A percentile compares a stretch with the other conserved stretches of the same genome.
phyloP scores from a whole-genome alignment of 2,888 invertebrate genomes.

The Yponomeuta plumbellus region DNA sequence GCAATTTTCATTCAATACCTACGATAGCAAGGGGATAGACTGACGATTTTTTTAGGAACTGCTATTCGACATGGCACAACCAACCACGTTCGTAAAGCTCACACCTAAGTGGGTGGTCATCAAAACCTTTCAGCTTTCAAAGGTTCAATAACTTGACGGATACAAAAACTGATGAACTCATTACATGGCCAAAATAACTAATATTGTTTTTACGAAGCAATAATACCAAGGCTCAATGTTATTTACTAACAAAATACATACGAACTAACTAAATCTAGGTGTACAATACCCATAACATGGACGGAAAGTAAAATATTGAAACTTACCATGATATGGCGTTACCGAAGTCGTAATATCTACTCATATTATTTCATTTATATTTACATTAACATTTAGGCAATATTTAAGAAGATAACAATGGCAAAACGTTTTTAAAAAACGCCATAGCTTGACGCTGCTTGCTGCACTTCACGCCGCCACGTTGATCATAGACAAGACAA shows the following conservation, averaged over 20 bases:
- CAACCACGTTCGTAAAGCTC: conserved; percentile 1
- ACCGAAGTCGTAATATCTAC: conserved; percentile 75
- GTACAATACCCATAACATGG: conserved; percentile 58
- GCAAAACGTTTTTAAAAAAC: conserved; percentile 54
- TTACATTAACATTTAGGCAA: conserved; percentile 51
- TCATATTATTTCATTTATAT: conserved; percentile 63
- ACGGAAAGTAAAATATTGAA: conserved; percentile 33
- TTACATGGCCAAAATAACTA: neutral
- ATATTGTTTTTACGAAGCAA: neutral
- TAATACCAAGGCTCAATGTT: neutral
- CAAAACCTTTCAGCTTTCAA: neutral
- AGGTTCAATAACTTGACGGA: neutral
- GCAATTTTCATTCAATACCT: neutral
- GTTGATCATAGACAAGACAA: conserved; percentile 58
- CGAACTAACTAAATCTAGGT: conserved; percentile 7
- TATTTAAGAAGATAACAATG: conserved; percentile 33
- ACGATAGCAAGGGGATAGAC: too few relatives aligned
- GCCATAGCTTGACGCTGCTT: conserved; percentile 62
- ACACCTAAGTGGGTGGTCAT: neutral
- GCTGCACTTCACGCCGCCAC: conserved; percentile 52
- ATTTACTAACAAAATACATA: conserved; percentile 4
- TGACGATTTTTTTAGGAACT: too few relatives aligned
- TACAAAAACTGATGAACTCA: neutral
- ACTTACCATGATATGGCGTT: conserved; percentile 75
- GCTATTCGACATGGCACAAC: too few relatives aligned